These are phyloP conservation scores for Aepyceros melampus DNA, from an alignment of 2,113 vertebrate species.

Conservation along the genomic window DNA sequence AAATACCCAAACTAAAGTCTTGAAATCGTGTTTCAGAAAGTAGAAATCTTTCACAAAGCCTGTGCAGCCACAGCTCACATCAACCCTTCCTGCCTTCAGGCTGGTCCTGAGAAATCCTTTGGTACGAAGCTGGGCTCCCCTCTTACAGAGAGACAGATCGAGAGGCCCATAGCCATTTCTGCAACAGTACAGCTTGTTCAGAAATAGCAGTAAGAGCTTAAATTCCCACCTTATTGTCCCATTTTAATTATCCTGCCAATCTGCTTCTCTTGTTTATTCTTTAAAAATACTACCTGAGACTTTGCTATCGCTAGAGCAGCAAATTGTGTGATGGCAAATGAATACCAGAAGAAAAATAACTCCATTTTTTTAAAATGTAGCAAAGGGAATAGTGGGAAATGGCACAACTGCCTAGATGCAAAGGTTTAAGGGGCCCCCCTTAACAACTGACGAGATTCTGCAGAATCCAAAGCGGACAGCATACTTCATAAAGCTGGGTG, in stretches of 20 bases:
- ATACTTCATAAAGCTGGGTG: background rate
- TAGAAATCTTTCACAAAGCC: background rate
- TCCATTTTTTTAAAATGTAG: background rate
- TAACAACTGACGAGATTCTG: background rate
- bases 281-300: background rate
- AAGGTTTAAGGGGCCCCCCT: background rate
- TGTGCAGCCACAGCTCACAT: background rate
- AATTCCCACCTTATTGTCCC: background rate
- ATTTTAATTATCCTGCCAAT: too few species aligned
- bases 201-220: background rate
- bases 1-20: background rate
- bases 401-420: background rate
- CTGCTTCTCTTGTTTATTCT: background rate
- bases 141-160: too few species aligned
- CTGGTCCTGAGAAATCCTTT: background rate
- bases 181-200: background rate
- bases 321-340: background rate
- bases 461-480: background rate
- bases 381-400: background rate
- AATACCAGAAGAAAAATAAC: background rate
- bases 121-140: background rate
- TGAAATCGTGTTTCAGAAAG: background rate
- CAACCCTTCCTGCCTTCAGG: background rate
- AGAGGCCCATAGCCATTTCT: background rate
- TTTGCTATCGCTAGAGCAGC: background rate